Conservation (phyloP, 53 echinoderm and acorn worm genomes). For the Astropecten irregularis region DNA sequence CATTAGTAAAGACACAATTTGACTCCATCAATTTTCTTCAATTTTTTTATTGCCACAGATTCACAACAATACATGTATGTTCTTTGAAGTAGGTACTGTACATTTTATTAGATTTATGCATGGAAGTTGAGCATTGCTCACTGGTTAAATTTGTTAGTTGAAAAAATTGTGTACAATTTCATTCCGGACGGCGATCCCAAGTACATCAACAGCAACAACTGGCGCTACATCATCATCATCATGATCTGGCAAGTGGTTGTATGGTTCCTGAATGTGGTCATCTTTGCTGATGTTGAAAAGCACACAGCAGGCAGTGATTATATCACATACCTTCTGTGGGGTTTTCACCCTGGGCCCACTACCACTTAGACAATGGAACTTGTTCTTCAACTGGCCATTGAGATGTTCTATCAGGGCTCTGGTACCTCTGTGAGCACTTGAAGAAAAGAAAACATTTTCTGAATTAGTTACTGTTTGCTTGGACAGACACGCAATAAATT, state of each 20-base stretch:
- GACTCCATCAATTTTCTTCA: too few relatives aligned
- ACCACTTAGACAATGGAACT: slow-evolving; percentile 40
- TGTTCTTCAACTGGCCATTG: slow-evolving; percentile 49
- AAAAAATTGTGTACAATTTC: slow-evolving; percentile 27
- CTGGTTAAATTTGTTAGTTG: neutral
- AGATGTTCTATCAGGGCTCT: slow-evolving; percentile 28
- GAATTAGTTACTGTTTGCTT: too few relatives aligned
- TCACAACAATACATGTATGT: too few relatives aligned
- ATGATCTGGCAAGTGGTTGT: slow-evolving; percentile 5
- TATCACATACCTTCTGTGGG: slow-evolving; percentile 9
- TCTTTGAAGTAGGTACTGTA: too few relatives aligned
- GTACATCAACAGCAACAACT: slow-evolving; percentile 25
- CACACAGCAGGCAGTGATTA: slow-evolving; percentile 54
- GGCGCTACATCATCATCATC: slow-evolving; percentile 13
- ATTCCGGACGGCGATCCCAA: slow-evolving; percentile 35
- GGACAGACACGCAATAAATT: too few relatives aligned
- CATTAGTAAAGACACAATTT: too few relatives aligned
- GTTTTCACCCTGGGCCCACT: slow-evolving; percentile 46
- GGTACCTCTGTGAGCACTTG: slow-evolving; percentile 26
- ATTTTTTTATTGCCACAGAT: too few relatives aligned
- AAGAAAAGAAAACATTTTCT: neutral
- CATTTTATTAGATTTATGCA: too few relatives aligned
- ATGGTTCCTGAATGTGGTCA: slow-evolving; percentile 50
- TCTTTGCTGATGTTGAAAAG: slow-evolving; percentile 64
- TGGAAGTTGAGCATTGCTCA: too few relatives aligned